Evolutionary conservation across 2,797 vertebrate genomes (phyloP).

Genomic region (Malacoctenus gilli): DNA sequence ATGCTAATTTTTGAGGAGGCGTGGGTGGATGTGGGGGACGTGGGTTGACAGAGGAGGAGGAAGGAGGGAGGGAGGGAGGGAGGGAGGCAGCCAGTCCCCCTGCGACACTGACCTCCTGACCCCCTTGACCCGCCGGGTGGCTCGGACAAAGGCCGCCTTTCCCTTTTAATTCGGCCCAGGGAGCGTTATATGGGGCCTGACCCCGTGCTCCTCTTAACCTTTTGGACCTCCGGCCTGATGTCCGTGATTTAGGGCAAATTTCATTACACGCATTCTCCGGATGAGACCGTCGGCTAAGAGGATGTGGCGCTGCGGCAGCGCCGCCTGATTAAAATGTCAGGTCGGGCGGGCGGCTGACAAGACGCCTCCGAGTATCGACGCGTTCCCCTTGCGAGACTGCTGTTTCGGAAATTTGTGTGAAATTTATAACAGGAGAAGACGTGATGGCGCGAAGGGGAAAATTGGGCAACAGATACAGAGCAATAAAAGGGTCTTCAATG

Average conservation of each 20-base stretch:
- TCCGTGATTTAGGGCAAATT: constrained; percentile 83
- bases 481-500: too few species aligned
- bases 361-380: too few species aligned
- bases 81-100: too few species aligned
- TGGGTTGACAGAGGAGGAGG: constrained; percentile 60
- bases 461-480: too few species aligned
- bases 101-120: constrained; percentile 83
- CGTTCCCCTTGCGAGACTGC: too few species aligned
- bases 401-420: too few species aligned
- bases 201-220: constrained; percentile 82
- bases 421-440: too few species aligned
- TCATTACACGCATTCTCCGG: constrained; percentile 82
- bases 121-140: constrained; percentile 77
- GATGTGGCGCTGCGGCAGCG: constrained; percentile 73
- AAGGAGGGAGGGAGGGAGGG: too few species aligned
- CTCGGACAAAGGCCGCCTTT: constrained; percentile 83
- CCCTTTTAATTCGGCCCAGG: constrained; percentile 81
- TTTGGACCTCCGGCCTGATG: constrained; percentile 78
- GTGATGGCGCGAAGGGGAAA: too few species aligned
- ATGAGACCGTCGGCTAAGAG: constrained; percentile 72
- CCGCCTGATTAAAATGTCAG: constrained; percentile 79
- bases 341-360: constrained; percentile 44
- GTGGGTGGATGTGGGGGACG: constrained; percentile 28
- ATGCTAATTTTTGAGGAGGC: constrained; percentile 69
- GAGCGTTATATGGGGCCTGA: constrained; percentile 80